A percentile compares a stretch with the other conserved stretches of the same genome.
Conservation (phyloP, 2,888 invertebrate genomes). For the Idaea biselata region DNA sequence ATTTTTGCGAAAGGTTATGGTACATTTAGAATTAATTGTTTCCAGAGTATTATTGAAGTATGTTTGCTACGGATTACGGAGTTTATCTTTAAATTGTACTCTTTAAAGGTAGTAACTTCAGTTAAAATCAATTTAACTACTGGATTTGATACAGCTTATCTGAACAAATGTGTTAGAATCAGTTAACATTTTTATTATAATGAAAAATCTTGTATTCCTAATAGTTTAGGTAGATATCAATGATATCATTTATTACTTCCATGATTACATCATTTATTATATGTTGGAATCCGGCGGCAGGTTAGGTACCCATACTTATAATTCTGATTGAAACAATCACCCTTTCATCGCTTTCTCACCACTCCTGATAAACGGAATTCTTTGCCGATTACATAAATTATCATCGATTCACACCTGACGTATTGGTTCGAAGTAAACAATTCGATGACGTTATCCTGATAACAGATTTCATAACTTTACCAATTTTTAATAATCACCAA, state of each 20-base stretch:
- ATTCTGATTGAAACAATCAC: slow-evolving; percentile 26
- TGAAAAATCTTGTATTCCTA: slow-evolving; percentile 8
- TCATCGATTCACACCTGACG: slow-evolving; percentile 33
- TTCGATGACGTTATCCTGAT: slow-evolving; percentile 27
- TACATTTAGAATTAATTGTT: too few relatives aligned
- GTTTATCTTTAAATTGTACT: too few relatives aligned
- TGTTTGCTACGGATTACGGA: too few relatives aligned
- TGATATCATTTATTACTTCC: slow-evolving; percentile 11
- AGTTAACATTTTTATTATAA: slow-evolving; percentile 19
- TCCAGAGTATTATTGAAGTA: too few relatives aligned
- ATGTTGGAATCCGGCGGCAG: slow-evolving; percentile 16
- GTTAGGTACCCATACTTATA: slow-evolving; percentile 8
- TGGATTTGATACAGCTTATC: too few relatives aligned
- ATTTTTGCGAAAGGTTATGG: too few relatives aligned
- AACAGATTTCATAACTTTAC: slow-evolving; percentile 16
- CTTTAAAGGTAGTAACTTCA: too few relatives aligned
- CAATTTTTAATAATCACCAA: slow-evolving; percentile 1
- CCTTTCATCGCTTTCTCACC: slow-evolving; percentile 37
- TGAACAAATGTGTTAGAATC: slow-evolving; percentile 20
- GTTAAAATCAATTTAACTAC: too few relatives aligned
- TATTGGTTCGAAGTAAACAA: slow-evolving; percentile 21
- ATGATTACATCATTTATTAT: slow-evolving; percentile 2
- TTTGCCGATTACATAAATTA: slow-evolving; percentile 55
- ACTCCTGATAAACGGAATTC: slow-evolving; percentile 58
- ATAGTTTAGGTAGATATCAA: slow-evolving; percentile 13